Percentiles rank a stretch among this genome's conserved stretches.
Conservation (phyloP, 2,113 vertebrate genomes). For the Casuarius casuarius region DNA sequence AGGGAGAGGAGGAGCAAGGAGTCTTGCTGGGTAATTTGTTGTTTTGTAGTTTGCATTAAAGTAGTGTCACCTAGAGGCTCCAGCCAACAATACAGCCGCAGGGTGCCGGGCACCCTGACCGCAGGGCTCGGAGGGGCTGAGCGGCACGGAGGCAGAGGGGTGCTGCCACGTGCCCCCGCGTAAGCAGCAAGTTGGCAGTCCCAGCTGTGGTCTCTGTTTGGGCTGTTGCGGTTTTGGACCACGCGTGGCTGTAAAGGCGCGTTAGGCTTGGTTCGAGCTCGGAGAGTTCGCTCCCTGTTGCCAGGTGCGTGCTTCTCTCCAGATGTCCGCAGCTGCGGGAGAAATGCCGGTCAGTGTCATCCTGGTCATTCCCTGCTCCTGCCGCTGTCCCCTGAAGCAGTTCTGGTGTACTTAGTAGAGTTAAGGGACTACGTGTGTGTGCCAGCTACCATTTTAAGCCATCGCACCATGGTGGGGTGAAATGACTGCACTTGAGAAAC, state of each 20-base stretch:
- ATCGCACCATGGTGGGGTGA: neutral
- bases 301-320: neutral
- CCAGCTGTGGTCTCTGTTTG: neutral
- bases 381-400: neutral
- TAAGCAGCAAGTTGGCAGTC: neutral
- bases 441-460: neutral
- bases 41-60: constrained; percentile 38
- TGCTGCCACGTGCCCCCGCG: accelerated
- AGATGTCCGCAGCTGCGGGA: neutral
- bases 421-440: neutral
- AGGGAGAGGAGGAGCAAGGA: neutral
- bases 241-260: accelerated
- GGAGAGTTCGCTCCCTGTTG: neutral
- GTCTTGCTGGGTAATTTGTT: neutral
- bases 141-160: neutral
- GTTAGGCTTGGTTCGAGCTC: neutral
- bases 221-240: neutral
- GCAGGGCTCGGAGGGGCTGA: accelerated
- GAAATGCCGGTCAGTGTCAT: neutral
- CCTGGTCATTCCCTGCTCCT: neutral
- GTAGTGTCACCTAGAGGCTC: constrained; percentile 62
- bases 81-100: constrained; percentile 32
- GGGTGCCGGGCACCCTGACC: neutral
- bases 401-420: neutral
- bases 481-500: neutral